Conservation (phyloP, 2,113 vertebrate species). For the Chascanopsetta lugubris region DNA sequence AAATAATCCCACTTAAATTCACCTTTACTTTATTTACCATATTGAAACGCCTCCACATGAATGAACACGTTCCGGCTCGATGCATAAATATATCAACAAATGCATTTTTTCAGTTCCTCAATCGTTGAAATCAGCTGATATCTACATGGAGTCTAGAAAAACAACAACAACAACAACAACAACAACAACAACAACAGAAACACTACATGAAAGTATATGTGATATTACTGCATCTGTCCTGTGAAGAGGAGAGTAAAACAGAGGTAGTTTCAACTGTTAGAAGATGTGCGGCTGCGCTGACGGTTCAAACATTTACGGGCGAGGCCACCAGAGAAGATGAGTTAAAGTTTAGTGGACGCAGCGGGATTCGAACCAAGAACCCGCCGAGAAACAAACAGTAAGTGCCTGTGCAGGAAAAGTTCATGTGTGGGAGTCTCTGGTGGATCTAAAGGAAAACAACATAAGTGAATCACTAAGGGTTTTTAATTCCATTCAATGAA, state of each 20-base stretch:
- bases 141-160: conserved; percentile 55
- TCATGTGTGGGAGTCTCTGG: conserved; percentile 15
- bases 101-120: conserved; percentile 40
- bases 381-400: conserved; percentile 29
- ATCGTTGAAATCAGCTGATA: conserved; percentile 37
- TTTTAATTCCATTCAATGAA: conserved; percentile 4
- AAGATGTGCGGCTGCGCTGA: conserved; percentile 32
- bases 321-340: conserved; percentile 22
- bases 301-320: conserved; percentile 15
- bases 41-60: conserved; percentile 43
- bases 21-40: conserved; percentile 60
- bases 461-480: neutral
- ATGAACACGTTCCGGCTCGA: conserved; percentile 39
- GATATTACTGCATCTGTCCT: conserved; percentile 48
- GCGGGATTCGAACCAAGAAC: conserved; percentile 6
- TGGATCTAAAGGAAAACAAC: neutral
- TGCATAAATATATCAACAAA: conserved; percentile 63
- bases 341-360: no score
- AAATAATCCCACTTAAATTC: neutral
- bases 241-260: conserved; percentile 55
- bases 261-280: conserved; percentile 71
- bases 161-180: no score
- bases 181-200: no score
- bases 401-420: conserved; percentile 55
- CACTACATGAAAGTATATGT: conserved; percentile 43